These are phyloP conservation scores for Lepeophtheirus salmonis DNA, from an alignment of 1,140 invertebrate species.

Conservation along the genomic window DNA sequence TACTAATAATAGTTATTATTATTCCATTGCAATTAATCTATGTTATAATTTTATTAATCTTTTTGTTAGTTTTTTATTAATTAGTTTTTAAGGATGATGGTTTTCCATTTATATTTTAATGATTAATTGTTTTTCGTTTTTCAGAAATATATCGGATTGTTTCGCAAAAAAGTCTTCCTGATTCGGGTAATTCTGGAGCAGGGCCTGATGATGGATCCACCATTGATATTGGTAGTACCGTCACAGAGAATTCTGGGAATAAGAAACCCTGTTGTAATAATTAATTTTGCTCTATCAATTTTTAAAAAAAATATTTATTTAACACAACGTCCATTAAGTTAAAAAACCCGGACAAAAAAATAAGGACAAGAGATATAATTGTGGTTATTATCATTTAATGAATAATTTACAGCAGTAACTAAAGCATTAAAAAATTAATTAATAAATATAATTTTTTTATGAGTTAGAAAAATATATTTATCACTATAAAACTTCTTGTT, in stretches of 20 bases:
- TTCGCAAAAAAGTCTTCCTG: slow-evolving; percentile 38
- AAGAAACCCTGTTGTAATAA: background rate
- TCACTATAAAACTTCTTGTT: no score
- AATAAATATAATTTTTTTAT: no score
- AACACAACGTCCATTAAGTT: no score
- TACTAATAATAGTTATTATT: background rate
- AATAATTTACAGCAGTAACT: no score
- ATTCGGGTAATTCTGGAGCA: slow-evolving; percentile 32
- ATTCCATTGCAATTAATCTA: background rate
- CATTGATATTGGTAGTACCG: slow-evolving; percentile 23
- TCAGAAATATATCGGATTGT: slow-evolving; percentile 43
- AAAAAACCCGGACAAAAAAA: no score
- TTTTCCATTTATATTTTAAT: background rate
- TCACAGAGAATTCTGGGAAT: slow-evolving; percentile 7
- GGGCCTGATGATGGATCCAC: slow-evolving; percentile 24
- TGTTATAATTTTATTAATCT: background rate
- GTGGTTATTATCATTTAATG: no score
- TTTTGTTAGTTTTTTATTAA: background rate
- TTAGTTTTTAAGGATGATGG: background rate
- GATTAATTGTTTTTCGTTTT: slow-evolving; percentile 18
- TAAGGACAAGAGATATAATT: no score
- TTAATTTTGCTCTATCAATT: no score
- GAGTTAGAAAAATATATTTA: no score
- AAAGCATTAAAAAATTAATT: no score
- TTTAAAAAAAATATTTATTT: background rate